Evolutionary conservation across 2,888 invertebrate genomes (phyloP), one percentile per base, ranked within the genome.

Genomic region (Scaptomyza parva): DNA sequence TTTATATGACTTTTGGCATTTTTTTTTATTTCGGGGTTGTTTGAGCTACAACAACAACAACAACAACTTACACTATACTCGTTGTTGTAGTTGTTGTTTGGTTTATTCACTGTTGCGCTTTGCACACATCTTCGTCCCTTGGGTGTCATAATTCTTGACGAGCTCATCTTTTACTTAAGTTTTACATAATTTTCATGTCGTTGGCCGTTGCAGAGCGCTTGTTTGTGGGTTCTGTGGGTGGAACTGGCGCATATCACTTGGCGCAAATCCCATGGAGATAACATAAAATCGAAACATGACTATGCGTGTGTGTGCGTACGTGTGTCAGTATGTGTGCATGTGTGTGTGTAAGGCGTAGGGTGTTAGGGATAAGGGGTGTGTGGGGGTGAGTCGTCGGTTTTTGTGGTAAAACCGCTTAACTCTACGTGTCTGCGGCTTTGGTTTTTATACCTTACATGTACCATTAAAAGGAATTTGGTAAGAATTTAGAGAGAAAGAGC

Each of bases 151-250:
- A 91, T 89, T 91, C 89, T 86, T 90, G 91, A 91, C 90, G 89
- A 91, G 91, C 91, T 91, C 91, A 91, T 91, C 91, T 91, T 90
- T 91, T 91, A 91, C 91, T 91, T 91, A 90, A 91, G 90, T 91
- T 92, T 90, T 91, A 89, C 90, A 91, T 91, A 91, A 90, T 91
- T 90, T 82, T 89, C 87, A 87, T 87, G 84, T 85, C 74, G 89
- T 86, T 84, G 89, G 50, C 68, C 61, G 79, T 55, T 55, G 40
- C 64, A 45, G 50, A 40, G 67, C 24, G 35, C 35, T 35, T 18
- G 9, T 45, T 45, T 28, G 47, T 44, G 53, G 53, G 40, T 20
- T 41, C 20, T 41, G 7, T 41, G 40, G 20, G n/a, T 33, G 33
- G 30, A 11, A 12, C 8, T 14, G 11, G 20, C 53, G 53, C 60